Percentiles rank a stretch among this genome's conserved stretches.
These are phyloP conservation scores for Aselliscus stoliczkanus DNA, from an alignment of 2,797 vertebrate species.

Conservation along the genomic window DNA sequence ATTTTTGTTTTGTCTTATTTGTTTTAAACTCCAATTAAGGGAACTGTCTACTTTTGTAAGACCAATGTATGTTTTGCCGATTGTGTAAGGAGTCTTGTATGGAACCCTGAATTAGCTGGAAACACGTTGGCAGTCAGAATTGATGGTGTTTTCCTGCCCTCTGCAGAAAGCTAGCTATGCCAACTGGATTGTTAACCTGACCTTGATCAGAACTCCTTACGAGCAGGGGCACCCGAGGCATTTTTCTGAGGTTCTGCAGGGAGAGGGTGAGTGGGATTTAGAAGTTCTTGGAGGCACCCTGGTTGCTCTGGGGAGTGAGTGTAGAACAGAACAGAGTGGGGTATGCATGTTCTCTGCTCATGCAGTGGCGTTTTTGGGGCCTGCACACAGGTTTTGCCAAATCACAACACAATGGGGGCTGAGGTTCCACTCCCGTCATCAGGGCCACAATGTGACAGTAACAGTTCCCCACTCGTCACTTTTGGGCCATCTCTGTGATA, in stretches of 20 bases:
- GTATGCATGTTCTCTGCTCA: fast-evolving
- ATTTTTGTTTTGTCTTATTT: constrained; percentile 21
- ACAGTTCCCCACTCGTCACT: fast-evolving
- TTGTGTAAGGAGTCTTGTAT: not conserved
- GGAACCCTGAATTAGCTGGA: not conserved
- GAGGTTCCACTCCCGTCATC: fast-evolving
- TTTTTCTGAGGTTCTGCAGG: not conserved
- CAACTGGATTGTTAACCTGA: not conserved
- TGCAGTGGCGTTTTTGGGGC: fast-evolving
- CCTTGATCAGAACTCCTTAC: not conserved
- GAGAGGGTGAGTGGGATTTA: not conserved
- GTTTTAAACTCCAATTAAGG: not conserved
- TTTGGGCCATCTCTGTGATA: not conserved
- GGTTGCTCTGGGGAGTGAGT: not conserved
- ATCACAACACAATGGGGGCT: fast-evolving
- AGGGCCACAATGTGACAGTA: fast-evolving
- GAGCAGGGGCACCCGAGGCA: not conserved
- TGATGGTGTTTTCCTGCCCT: not conserved
- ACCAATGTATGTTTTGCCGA: not conserved
- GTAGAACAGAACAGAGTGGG: not conserved
- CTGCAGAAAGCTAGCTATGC: not conserved
- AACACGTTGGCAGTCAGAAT: not conserved
- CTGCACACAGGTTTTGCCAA: not conserved
- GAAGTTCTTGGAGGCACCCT: not conserved
- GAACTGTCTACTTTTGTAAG: not conserved